phyloP scores from a whole-genome alignment of 2,888 invertebrate genomes.

The Erpobdella octoculata region DNA sequence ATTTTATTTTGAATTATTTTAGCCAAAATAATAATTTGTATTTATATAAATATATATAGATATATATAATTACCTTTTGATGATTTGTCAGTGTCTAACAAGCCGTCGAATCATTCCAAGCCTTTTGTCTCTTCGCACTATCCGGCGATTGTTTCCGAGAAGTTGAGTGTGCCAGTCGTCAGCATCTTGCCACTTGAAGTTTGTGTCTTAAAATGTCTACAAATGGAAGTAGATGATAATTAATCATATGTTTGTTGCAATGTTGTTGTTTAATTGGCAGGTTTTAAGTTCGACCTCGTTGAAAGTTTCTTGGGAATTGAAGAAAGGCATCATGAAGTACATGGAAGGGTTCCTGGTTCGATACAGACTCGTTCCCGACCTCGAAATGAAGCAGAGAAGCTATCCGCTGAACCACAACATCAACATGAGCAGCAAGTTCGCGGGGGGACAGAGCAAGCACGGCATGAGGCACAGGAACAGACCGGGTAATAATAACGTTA shows the following conservation, averaged over 20 bases:
- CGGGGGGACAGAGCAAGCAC: too few species aligned
- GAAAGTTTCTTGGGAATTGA: slow-evolving; percentile 74
- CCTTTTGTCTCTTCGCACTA: not conserved
- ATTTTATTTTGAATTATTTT: not conserved
- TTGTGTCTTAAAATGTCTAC: too few species aligned
- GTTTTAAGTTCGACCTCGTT: slow-evolving; percentile 76
- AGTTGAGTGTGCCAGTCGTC: slow-evolving; percentile 66
- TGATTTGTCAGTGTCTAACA: not conserved
- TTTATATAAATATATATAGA: too few species aligned
- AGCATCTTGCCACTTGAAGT: slow-evolving; percentile 68
- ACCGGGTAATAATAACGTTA: too few species aligned
- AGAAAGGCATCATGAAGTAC: slow-evolving; percentile 41
- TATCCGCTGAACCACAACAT: too few species aligned
- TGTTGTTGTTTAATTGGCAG: slow-evolving; percentile 43
- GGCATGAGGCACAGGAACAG: too few species aligned
- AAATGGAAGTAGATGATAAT: not conserved
- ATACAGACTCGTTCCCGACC: slow-evolving; percentile 31
- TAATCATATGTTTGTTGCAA: not conserved
- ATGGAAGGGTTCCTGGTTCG: slow-evolving; percentile 45
- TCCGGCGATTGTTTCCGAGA: slow-evolving; percentile 41
- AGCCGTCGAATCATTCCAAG: not conserved
- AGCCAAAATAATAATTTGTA: too few species aligned
- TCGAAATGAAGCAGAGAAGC: not conserved
- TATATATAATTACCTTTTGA: not conserved
- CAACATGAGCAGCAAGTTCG: too few species aligned